Percentiles rank a stretch among this genome's conserved stretches.
phyloP scores from a whole-genome alignment of 2,888 invertebrate species.

The Drosophila vallismaia region DNA sequence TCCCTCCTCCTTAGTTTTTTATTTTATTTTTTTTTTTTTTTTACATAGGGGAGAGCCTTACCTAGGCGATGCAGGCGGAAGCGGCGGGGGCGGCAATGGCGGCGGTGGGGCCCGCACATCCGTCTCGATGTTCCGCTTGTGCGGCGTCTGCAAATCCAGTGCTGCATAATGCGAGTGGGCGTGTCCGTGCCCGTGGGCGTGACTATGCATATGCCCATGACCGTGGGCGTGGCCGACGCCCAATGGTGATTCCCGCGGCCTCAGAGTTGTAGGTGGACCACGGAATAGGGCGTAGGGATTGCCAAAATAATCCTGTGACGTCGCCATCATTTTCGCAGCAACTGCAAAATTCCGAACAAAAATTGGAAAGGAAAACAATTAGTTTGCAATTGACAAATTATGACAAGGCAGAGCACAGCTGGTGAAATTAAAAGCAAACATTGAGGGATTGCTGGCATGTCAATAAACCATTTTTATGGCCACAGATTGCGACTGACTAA shows the following conservation, averaged over 20 bases:
- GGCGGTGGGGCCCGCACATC: constrained; percentile 79
- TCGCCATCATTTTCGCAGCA: constrained; percentile 82
- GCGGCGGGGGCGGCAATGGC: constrained; percentile 77
- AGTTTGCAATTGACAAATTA: constrained; percentile 46
- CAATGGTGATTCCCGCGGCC: constrained; percentile 81
- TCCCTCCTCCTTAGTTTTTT: constrained; percentile 23
- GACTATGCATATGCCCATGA: constrained; percentile 60
- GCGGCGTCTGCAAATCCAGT: constrained; percentile 82
- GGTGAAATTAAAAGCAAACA: constrained; percentile 51
- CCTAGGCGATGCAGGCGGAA: constrained; percentile 82
- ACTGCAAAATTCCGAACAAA: constrained; percentile 48
- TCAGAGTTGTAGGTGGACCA: constrained; percentile 81
- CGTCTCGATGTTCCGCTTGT: constrained; percentile 81
- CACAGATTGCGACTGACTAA: constrained; percentile 65
- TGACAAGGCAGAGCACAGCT: constrained; percentile 25
- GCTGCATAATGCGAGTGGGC: constrained; percentile 54
- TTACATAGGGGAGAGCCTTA: constrained; percentile 65
- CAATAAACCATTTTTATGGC: constrained; percentile 57
- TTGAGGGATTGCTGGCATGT: constrained; percentile 53
- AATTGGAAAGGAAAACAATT: constrained; percentile 27
- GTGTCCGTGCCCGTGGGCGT: constrained; percentile 41
- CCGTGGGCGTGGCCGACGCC: constrained; percentile 70
- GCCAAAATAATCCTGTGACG: constrained; percentile 83
- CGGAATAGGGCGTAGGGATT: constrained; percentile 83
- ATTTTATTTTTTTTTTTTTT: constrained; percentile 6